Evolutionary conservation across 2,113 vertebrate species (phyloP), one percentile per base, ranked within the genome.

Genomic region (Caretta caretta): DNA sequence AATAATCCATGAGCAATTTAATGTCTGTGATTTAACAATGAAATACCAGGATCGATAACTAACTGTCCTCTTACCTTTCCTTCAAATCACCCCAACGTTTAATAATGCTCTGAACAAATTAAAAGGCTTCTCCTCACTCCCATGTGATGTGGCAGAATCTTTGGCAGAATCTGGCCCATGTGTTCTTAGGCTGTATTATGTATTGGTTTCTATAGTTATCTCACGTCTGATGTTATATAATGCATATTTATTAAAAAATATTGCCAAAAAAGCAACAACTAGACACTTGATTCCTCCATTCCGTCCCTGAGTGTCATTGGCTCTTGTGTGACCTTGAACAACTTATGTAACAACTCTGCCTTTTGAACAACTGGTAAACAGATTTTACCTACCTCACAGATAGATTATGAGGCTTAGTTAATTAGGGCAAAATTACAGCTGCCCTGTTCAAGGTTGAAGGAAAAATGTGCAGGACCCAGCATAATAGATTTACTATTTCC

Each of bases 31-130:
- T 95, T 93, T 92, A 82, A 94, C 95, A 93, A 31, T 65, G 84
- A 97, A 94, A 97, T 90, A 90, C 90, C 24, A 49, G 48, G 94
- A 97, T 96, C 96, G 87, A 96, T 97, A 95, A 97, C 95, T 97
- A 95, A 95, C 90, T 89, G 83, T 80, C 95, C 65, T 90, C 79
- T 91, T 81, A 91, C 93, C 54, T 94, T 94, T 94, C 46, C 93
- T 95, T 93, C 83, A 96, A 92, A 88, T 87, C 89, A 84, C 83
- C 87, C 94, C 93, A 62, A 95, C 88, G 92, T 76, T 93, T 96
- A 93, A 96, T 97, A 96, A 97, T 93, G 87, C 65, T 80, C 31
- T 65, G 81, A 95, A 86, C 72, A 84, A 8, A 84, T 90, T 93
- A 89, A 89, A 69, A 97, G 86, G 81, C 50, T 96, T 89, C 94